These are phyloP conservation scores for Misgurnus anguillicaudatus DNA, from an alignment of 2,113 vertebrate genomes.

Conservation along the genomic window DNA sequence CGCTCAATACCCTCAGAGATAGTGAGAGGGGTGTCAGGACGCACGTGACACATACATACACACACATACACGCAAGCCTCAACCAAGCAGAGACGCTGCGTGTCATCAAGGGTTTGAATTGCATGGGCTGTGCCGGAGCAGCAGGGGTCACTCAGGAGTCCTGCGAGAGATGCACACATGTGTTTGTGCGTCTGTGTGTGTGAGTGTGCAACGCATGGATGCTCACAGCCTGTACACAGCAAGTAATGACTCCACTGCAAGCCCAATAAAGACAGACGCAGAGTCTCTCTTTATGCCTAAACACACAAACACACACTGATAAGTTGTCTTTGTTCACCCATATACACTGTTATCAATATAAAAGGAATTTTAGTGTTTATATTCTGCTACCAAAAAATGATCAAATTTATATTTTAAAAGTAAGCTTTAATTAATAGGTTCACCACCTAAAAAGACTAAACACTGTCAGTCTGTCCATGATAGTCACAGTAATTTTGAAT, in stretches of 20 bases:
- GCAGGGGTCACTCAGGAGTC: conserved; percentile 80
- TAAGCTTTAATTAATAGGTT: too few relatives aligned
- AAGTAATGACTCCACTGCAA: conserved; percentile 72
- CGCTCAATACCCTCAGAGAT: conserved; percentile 49
- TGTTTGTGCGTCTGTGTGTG: not conserved
- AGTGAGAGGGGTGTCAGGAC: conserved; percentile 21
- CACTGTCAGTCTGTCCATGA: too few relatives aligned
- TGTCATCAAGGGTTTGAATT: conserved; percentile 76
- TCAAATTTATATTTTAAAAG: too few relatives aligned
- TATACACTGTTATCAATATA: not conserved
- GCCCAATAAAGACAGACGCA: conserved; percentile 67
- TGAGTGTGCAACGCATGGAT: conserved; percentile 69
- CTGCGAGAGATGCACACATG: conserved; percentile 64
- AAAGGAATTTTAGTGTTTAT: not conserved
- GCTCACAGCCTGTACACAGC: conserved; percentile 69
- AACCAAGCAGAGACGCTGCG: conserved; percentile 56
- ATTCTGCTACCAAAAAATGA: not conserved
- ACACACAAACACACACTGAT: conserved; percentile 36
- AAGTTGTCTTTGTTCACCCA: conserved; percentile 26
- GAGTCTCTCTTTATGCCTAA: conserved; percentile 24
- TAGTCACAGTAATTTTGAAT: too few relatives aligned
- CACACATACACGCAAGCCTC: not conserved
- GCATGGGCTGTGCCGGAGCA: conserved; percentile 76
- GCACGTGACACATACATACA: not conserved
- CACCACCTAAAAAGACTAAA: too few relatives aligned